Percentiles rank a stretch among this genome's conserved stretches.
Evolutionary conservation across 2,888 invertebrate species (phyloP).

Genomic region (Drosophila percnosoma): DNA sequence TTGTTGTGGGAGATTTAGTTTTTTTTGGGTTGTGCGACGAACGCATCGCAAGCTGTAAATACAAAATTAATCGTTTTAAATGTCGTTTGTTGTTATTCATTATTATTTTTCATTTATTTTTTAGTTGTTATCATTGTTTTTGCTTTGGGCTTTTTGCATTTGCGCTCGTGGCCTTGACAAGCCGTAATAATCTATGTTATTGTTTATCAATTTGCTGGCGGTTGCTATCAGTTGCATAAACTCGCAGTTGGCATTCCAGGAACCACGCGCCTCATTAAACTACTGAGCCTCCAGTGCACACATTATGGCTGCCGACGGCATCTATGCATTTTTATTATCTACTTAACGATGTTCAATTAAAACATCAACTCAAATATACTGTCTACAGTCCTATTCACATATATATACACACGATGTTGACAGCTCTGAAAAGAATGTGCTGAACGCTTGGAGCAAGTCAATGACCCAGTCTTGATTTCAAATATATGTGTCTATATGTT

Average conservation of each 20-base stretch:
- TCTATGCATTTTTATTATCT: conserved; percentile 56
- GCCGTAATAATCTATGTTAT: conserved; percentile 24
- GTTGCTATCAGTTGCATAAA: conserved; percentile 43
- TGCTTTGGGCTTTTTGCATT: conserved; percentile 4
- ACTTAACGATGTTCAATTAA: conserved; percentile 32
- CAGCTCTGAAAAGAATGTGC: background rate
- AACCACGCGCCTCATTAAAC: conserved; percentile 35
- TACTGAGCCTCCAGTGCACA: conserved; percentile 14
- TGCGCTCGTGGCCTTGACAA: conserved; percentile 40
- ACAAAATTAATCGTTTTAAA: conserved; percentile 66
- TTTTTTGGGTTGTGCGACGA: conserved; percentile 45
- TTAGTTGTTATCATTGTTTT: conserved; percentile 42
- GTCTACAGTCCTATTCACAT: background rate
- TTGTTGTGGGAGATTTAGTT: conserved; percentile 34
- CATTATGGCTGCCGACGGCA: conserved; percentile 34
- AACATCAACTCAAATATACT: background rate
- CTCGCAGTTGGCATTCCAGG: conserved; percentile 48
- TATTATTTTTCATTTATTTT: background rate
- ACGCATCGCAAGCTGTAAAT: conserved; percentile 66
- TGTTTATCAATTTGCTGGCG: conserved; percentile 4
- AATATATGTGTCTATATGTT: background rate
- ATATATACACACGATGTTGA: background rate
- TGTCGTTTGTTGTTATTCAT: background rate
- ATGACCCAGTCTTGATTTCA: conserved; percentile 30
- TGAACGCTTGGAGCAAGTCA: conserved; percentile 29